A percentile compares a stretch with the other conserved stretches of the same genome.
Evolutionary conservation across 2,888 invertebrate species (phyloP).

Genomic region (Ectobius pallidus): DNA sequence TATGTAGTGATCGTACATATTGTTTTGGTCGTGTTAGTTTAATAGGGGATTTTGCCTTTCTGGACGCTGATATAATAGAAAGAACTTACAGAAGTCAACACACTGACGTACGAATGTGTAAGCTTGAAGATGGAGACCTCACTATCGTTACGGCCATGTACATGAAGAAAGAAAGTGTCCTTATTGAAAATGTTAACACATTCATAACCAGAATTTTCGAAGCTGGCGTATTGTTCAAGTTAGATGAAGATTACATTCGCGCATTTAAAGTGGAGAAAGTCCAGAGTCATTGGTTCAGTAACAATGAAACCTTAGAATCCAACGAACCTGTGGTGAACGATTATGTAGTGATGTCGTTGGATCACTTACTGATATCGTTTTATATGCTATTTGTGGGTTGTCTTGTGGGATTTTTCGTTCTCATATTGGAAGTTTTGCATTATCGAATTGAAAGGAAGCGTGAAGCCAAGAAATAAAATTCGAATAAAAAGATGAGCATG

Average conservation of each 20-base stretch:
- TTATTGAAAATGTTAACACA: not conserved
- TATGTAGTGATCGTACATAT: not conserved
- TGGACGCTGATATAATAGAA: not conserved
- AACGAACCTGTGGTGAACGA: not conserved
- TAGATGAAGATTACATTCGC: not conserved
- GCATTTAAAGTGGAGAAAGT: not conserved
- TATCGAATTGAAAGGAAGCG: too few species aligned
- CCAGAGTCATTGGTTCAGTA: not conserved
- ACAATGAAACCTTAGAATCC: not conserved
- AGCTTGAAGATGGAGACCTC: not conserved
- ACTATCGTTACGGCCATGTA: not conserved
- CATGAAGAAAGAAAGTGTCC: slow-evolving; percentile 3
- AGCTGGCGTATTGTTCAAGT: not conserved
- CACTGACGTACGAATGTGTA: not conserved
- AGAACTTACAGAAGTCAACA: not conserved
- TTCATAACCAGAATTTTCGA: not conserved
- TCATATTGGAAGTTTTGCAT: not conserved
- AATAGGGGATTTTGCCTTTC: not conserved
- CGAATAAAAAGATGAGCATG: too few species aligned
- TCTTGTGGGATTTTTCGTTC: not conserved
- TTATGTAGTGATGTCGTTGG: not conserved
- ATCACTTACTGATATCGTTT: not conserved
- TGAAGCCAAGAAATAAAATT: too few species aligned
- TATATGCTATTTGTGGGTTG: not conserved
- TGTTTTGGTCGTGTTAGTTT: not conserved